Evolutionary conservation across 2,888 invertebrate species (phyloP).

Genomic region (Cistogaster globosa): DNA sequence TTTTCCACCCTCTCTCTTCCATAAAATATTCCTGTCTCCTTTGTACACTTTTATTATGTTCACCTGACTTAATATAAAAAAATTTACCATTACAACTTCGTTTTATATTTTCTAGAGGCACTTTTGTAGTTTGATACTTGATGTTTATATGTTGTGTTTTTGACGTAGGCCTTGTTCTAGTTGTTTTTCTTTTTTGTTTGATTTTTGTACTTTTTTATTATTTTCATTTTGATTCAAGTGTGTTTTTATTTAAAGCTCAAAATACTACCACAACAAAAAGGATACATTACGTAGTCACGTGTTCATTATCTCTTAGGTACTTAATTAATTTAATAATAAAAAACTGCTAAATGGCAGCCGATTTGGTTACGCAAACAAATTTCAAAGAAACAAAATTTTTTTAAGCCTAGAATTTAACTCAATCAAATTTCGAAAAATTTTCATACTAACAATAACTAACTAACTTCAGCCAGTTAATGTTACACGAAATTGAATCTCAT

Average conservation of each 20-base stretch:
- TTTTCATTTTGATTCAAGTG: conserved; percentile 17
- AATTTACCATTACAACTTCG: not conserved
- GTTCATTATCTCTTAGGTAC: conserved; percentile 79
- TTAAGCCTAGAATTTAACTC: not conserved
- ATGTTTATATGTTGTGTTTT: conserved; percentile 30
- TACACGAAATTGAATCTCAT: no score
- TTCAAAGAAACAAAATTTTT: not conserved
- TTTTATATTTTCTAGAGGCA: not conserved
- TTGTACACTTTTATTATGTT: conserved; percentile 24
- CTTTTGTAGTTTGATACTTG: conserved; percentile 39
- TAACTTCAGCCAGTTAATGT: not conserved
- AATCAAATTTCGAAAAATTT: conserved; percentile 38
- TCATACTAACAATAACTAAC: not conserved
- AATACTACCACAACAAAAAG: conserved; percentile 76
- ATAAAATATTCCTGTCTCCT: not conserved
- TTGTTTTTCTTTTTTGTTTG: conserved; percentile 7
- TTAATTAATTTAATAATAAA: conserved; percentile 83
- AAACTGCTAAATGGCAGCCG: conserved; percentile 61
- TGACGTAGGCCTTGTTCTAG: conserved; percentile 26
- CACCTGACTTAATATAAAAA: conserved; percentile 48
- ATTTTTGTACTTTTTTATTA: not conserved
- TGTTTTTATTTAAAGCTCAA: conserved; percentile 71
- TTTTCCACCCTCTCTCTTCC: conserved; percentile 1
- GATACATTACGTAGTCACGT: conserved; percentile 83
- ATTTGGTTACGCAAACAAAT: conserved; percentile 76